A percentile compares a stretch with the other conserved stretches of the same genome.
These are phyloP conservation scores for Clarias laeviceps DNA, from an alignment of 2,797 vertebrate species.

Conservation along the genomic window DNA sequence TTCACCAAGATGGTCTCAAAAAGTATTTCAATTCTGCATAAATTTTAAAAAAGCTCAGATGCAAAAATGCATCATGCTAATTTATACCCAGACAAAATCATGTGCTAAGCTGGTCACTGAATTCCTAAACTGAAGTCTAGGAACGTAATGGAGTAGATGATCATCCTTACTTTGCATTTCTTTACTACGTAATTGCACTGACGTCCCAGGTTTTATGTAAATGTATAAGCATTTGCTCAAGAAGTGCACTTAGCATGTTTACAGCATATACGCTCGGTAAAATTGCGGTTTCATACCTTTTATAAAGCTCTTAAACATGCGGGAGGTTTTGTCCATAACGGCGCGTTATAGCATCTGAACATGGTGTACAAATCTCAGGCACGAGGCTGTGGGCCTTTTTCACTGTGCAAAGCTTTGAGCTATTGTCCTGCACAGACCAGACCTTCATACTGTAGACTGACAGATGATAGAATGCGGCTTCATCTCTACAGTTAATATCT, in stretches of 20 bases:
- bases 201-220: background rate
- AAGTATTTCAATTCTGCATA: background rate
- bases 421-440: background rate
- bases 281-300: background rate
- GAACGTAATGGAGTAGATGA: background rate
- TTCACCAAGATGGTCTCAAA: background rate
- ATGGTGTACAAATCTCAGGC: background rate
- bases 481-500: background rate
- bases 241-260: background rate
- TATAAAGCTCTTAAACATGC: background rate
- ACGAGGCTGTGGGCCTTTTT: background rate
- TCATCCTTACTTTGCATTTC: background rate
- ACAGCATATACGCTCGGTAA: background rate
- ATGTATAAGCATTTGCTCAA: background rate
- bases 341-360: background rate
- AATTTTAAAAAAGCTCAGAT: background rate
- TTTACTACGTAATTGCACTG: background rate
- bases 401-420: background rate
- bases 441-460: background rate
- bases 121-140: background rate
- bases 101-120: background rate
- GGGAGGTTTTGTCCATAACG: background rate
- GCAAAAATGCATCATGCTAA: background rate
- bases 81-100: background rate
- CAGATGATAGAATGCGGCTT: constrained; percentile 16